These are phyloP conservation scores for Cyprinodon tularosa DNA, from an alignment of 2,113 vertebrate species.

Conservation along the genomic window DNA sequence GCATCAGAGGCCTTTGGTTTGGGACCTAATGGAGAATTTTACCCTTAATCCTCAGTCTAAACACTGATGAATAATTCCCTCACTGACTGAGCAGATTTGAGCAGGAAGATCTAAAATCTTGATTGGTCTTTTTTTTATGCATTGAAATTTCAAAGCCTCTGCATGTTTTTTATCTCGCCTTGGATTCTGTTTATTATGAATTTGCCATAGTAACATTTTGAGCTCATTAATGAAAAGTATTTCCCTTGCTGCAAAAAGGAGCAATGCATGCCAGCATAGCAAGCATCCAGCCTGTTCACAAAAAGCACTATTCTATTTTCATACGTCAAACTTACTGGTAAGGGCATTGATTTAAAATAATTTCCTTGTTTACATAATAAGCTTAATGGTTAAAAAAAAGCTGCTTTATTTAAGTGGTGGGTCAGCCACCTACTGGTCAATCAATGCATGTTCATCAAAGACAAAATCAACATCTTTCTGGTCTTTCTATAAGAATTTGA, in stretches of 20 bases:
- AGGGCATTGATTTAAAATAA: not conserved
- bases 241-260: not conserved
- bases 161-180: not conserved
- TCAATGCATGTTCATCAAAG: not conserved
- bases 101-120: not conserved
- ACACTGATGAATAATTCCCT: not conserved
- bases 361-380: not conserved
- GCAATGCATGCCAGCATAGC: not conserved
- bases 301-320: too few species aligned
- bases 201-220: too few species aligned
- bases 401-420: not conserved
- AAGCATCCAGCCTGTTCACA: not conserved
- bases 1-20: not conserved
- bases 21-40: constrained; percentile 1
- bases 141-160: not conserved
- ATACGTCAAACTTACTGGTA: not conserved
- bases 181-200: not conserved
- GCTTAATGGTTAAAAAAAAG: not conserved
- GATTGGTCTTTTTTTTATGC: not conserved
- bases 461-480: too few species aligned
- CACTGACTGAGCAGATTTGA: not conserved
- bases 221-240: not conserved
- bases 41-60: constrained; percentile 14
- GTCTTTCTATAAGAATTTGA: too few species aligned
- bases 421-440: not conserved